Conservation (phyloP, 2,113 vertebrate genomes). For the Callospermophilus lateralis region DNA sequence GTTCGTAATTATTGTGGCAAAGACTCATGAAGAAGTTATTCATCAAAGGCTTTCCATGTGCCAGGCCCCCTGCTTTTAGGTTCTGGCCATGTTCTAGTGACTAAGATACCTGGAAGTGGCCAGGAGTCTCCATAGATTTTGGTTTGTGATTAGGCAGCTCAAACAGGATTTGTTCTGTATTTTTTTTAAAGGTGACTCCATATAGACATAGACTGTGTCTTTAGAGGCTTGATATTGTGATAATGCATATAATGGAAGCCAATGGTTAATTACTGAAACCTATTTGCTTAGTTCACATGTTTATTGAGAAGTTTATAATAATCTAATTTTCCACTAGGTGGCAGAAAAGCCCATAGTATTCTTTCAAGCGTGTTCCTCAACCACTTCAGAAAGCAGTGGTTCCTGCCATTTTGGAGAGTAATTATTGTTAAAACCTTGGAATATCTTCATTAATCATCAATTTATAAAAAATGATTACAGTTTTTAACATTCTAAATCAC, state of each 20-base stretch:
- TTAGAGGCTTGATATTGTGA: neutral
- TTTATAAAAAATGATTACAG: neutral
- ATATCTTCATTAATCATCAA: neutral
- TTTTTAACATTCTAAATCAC: neutral
- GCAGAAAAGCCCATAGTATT: constrained; percentile 60
- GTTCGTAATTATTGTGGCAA: neutral
- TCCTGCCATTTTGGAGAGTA: neutral
- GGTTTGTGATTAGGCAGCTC: neutral
- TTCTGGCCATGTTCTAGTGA: neutral
- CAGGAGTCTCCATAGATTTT: neutral
- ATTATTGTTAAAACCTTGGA: neutral
- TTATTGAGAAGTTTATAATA: neutral
- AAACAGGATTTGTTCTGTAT: neutral
- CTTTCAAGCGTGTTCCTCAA: neutral
- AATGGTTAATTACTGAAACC: neutral
- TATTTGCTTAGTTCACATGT: neutral
- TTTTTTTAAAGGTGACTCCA: neutral
- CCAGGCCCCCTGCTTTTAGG: neutral
- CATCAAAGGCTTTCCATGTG: neutral
- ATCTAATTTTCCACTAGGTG: constrained; percentile 66
- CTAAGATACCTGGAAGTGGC: neutral
- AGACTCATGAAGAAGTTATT: neutral
- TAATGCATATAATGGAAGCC: neutral
- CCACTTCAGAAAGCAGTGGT: neutral
- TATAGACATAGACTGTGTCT: neutral